These are phyloP conservation scores for Gonatopus flavifemur DNA, from an alignment of 1,140 invertebrate genomes.

Conservation along the genomic window DNA sequence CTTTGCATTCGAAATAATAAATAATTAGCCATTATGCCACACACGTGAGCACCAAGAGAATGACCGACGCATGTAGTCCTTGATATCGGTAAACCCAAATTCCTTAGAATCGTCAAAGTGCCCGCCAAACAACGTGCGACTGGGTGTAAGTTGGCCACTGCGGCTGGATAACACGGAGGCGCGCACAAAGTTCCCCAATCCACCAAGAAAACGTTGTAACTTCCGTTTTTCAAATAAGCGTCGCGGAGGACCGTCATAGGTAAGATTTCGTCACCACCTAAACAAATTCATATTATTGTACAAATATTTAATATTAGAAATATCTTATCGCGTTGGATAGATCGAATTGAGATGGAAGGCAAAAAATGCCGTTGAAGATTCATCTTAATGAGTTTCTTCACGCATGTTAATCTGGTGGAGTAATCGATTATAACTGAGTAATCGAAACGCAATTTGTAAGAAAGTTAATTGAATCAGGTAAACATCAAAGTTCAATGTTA, in stretches of 20 bases:
- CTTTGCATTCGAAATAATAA: conserved; percentile 64
- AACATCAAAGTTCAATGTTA: too few relatives aligned
- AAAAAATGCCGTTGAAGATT: too few relatives aligned
- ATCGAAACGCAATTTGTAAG: too few relatives aligned
- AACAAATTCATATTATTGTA: too few relatives aligned
- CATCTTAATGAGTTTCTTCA: too few relatives aligned
- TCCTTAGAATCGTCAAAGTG: conserved; percentile 63
- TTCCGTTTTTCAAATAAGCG: conserved; percentile 70
- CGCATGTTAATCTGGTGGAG: too few relatives aligned
- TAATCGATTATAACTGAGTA: too few relatives aligned
- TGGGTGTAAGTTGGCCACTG: conserved; percentile 70
- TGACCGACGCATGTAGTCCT: conserved; percentile 73
- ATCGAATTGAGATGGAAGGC: too few relatives aligned
- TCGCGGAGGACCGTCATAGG: conserved; percentile 69
- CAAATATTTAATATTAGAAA: too few relatives aligned
- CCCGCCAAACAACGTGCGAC: conserved; percentile 68
- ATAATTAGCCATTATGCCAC: conserved; percentile 71
- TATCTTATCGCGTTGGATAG: too few relatives aligned
- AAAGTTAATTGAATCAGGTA: too few relatives aligned
- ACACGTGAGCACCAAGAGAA: conserved; percentile 74
- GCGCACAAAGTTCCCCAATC: conserved; percentile 71
- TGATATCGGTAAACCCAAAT: conserved; percentile 63
- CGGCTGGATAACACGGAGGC: conserved; percentile 72
- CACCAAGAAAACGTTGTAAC: conserved; percentile 74
- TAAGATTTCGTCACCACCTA: conserved; percentile 66